These are phyloP conservation scores for Aspidapion aeneum DNA, from an alignment of 2,888 invertebrate species.

Conservation along the genomic window DNA sequence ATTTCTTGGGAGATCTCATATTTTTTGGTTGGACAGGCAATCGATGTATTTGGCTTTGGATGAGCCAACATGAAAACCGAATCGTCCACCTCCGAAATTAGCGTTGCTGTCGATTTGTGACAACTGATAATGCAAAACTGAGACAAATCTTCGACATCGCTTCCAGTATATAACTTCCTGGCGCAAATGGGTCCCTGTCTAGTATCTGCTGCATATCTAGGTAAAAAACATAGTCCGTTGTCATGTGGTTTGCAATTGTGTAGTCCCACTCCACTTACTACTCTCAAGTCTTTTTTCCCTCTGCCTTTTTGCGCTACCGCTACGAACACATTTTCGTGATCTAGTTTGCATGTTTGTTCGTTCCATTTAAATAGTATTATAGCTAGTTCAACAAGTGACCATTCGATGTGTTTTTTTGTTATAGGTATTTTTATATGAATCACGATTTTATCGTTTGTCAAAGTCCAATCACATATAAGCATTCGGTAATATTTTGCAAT, in stretches of 20 bases:
- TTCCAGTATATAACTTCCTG: not conserved
- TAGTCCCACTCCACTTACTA: not conserved
- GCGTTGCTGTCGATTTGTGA: not conserved
- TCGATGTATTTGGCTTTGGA: not conserved
- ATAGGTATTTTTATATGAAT: too few relatives aligned
- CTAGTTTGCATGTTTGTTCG: not conserved
- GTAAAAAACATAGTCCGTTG: not conserved
- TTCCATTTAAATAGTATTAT: not conserved
- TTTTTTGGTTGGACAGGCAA: not conserved
- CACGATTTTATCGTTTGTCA: not conserved
- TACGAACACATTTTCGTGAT: not conserved
- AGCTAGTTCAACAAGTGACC: not conserved
- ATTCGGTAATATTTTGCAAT: not conserved
- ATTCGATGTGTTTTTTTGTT: not conserved
- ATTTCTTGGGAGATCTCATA: not conserved
- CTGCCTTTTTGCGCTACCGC: too few relatives aligned
- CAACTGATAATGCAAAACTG: too few relatives aligned
- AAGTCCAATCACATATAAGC: not conserved
- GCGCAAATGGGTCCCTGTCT: not conserved
- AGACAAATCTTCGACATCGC: not conserved
- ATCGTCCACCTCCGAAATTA: not conserved
- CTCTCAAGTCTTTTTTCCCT: not conserved
- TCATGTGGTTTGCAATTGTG: not conserved
- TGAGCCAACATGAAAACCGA: too few relatives aligned
- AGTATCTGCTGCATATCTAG: not conserved